Evolutionary conservation across 2,113 vertebrate genomes (phyloP), one percentile per base, ranked within the genome.

Genomic region (Addax nasomaculatus): DNA sequence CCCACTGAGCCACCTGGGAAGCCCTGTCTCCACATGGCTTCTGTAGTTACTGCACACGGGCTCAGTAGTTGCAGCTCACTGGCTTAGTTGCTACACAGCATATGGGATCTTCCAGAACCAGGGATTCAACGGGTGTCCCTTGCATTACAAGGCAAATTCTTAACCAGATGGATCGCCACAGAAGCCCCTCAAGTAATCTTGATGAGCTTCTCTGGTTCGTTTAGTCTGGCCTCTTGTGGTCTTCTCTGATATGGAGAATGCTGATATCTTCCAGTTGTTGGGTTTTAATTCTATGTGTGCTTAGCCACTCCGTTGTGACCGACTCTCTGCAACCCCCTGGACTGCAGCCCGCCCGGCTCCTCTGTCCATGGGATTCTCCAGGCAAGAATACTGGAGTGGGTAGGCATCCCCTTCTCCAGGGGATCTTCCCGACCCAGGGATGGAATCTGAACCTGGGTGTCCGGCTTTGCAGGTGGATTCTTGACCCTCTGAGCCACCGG

Each of bases 41-140:
- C 19, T 11, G 19, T 11, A 70, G 67, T 70, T 39, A 39, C 19
- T 23, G n/a, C 2, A 6, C n/a, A 21, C 1, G 64, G 19, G n/a
- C 9, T 36, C 64, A 36, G 64, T 36, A 23, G n/a, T 21, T 36
- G 64, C n/a, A 1, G 64, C 64, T 36, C n/a, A 39, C n/a, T 0
- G 0, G n/a, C 10, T 70, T 6, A 6, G 67, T 0, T 70, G n/a
- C 10, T 36, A 36, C 67, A 70, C 19, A 6, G 67, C 67, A 39
- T 11, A 23, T 12, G 2, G 19, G n/a, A 39, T 39, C n/a, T 70
- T 70, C n/a, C 67, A 23, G 67, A 23, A 70, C n/a, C 19, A 39
- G n/a, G 19, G 67, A 70, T 70, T 21, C n/a, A 39, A 12, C 5
- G 1, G 10, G n/a, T 39, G n/a, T 70, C 67, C 19, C 67, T 39